Evolutionary conservation across 2,797 vertebrate genomes (phyloP), one percentile per base, ranked within the genome.

Genomic region (Poeciliopsis presidionis): DNA sequence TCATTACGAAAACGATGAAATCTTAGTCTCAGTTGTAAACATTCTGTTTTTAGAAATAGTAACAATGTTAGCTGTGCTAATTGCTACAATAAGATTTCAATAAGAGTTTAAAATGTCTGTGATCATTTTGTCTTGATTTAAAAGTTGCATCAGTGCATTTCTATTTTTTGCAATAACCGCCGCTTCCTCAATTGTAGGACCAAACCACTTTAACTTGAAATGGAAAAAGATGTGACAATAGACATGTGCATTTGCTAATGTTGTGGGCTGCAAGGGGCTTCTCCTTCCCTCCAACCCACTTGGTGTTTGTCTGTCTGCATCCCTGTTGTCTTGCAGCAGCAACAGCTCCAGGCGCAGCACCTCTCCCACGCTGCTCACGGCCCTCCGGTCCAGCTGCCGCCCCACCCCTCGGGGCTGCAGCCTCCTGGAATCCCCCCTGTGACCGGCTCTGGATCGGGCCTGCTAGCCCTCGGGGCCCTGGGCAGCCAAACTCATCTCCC

Each of bases 351-450:
- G 95, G 97, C 97, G 0, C 98, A 98, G 94, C 98, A 98, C 90
- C 97, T 99, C 77, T 98, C 98, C 28, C 98, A 99, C 0, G 97
- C 97, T 2, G 96, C 97, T 5, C 97, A 98, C 0, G 97, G 97
- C 1, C 97, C 97, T 75, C 97, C 98, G 0, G 96, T 98, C 57
- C 97, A 97, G 94, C 91, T 99, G 90, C 97, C 98, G 0, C 97
- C 97, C 2, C 98, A 98, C 84, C 97, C 97, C 0, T 98, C 98
- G 0, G 97, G 97, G 76, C 96, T 99, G 45, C 98, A 97, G 89
- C 97, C 97, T 0, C 97, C 98, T 0, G 97, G 97, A 45, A 94
- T 99, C 63, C 96, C 98, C 1, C 95, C 98, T 0, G 97, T 96
- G 85, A 94, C 96, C 0, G 97, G 96, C 83, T 91, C 96, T 41